Base-by-base conservation (phyloP, 2,888 invertebrate genomes). In the Pristionchus entomophagus region DNA sequence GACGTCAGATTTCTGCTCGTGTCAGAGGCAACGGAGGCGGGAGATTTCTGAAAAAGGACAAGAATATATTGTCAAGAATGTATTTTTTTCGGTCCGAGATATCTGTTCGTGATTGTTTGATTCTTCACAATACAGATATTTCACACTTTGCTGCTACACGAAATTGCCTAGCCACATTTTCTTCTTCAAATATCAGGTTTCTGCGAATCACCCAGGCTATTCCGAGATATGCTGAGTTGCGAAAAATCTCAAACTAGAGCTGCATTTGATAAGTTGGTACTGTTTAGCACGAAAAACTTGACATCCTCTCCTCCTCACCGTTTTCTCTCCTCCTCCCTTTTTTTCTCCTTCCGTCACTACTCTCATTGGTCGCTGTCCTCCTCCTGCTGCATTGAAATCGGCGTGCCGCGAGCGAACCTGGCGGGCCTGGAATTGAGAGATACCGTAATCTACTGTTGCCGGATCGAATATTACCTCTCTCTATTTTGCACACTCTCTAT, bases 301-400 rank as follows among this genome's bases (percentile, higher is more conserved):
- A n/a, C n/a, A n/a, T n/a, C n/a, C n/a, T n/a, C n/a, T n/a, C n/a
- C n/a, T n/a, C 45, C 49, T 49, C 49, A 80, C 78, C 51, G 32
- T 35, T 51, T 80, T 80, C n/a, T 22, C 78, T 51, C 29, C 35
- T 49, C 78, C 78, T 10, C 32, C 35, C 51, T 29, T 51, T 17
- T 12, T 19, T 32, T 32, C 78, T 49, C 78, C 78, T 51, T 80
- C 51, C 6, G 51, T 17, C 32, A 22, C 49, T 17, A n/a, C 8
- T 14, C 38, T n/a, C 35, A 22, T 17, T 49, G 51, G 51, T 5
- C 32, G 51, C 78, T 38, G 51, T 19, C 78, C 78, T 26, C 51
- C 49, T 19, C 51, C 51, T 26, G 29, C 78, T 17, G 19, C 78
- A 32, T 80, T 80, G 78, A 80, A 80, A 29, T 80, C 78, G 78